Conservation (phyloP, 2,888 invertebrate species). For the Drosophila diplacantha region DNA sequence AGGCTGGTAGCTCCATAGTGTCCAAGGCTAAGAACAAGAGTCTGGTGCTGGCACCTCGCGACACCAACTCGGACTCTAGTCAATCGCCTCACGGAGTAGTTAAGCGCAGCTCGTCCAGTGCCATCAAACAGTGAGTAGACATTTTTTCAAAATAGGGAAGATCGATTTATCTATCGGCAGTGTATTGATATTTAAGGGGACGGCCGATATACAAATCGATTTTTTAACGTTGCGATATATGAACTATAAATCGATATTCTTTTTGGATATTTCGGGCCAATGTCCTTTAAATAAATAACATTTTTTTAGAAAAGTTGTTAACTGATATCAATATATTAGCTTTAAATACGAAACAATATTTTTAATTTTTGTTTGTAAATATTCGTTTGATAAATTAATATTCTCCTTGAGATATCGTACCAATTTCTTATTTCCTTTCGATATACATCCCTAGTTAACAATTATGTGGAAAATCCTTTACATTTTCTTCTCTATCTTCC, state of each 20-base stretch:
- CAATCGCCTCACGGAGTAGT: conserved; percentile 75
- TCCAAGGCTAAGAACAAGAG: conserved; percentile 55
- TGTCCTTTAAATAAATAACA: no score
- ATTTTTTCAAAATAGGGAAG: background rate
- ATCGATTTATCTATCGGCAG: background rate
- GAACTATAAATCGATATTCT: background rate
- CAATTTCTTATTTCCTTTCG: no score
- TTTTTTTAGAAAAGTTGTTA: background rate
- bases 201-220: background rate
- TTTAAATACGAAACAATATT: background rate
- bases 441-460: background rate
- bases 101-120: conserved; percentile 49
- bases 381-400: background rate
- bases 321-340: background rate
- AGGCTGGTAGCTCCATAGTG: conserved; percentile 4
- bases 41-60: conserved; percentile 72
- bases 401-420: no score
- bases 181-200: background rate
- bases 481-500: background rate
- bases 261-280: background rate
- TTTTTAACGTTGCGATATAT: background rate
- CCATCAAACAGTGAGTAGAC: conserved; percentile 61
- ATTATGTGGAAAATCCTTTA: background rate
- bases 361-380: no score
- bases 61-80: conserved; percentile 80